Evolutionary conservation across 1,140 invertebrate genomes (phyloP).

Genomic region (Penaeus indicus): DNA sequence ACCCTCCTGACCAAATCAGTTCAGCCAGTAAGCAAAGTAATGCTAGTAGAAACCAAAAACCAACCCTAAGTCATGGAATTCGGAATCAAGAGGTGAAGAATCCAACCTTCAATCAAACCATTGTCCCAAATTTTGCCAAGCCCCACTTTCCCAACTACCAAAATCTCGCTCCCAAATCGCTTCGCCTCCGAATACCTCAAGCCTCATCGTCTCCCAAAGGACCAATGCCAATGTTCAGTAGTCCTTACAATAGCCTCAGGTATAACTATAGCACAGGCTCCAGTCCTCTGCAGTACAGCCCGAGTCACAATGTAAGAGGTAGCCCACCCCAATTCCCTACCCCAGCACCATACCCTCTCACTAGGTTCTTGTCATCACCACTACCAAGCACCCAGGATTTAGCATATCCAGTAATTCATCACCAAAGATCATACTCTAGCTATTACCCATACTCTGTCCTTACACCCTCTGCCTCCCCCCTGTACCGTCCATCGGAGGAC

Average conservation of each 20-base stretch:
- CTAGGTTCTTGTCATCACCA: slow-evolving; percentile 42
- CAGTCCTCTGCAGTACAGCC: slow-evolving; percentile 29
- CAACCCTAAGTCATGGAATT: slow-evolving; percentile 33
- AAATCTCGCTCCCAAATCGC: slow-evolving; percentile 39
- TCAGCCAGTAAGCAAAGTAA: slow-evolving; percentile 48
- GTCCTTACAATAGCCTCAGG: slow-evolving; percentile 47
- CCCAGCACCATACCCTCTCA: slow-evolving; percentile 50
- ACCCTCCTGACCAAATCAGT: slow-evolving; percentile 24
- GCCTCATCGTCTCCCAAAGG: slow-evolving; percentile 53
- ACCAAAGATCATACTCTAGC: slow-evolving; percentile 60
- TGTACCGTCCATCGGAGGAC: slow-evolving; percentile 66
- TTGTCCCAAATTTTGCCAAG: slow-evolving; percentile 67
- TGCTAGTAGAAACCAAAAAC: slow-evolving; percentile 37
- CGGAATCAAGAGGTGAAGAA: slow-evolving; percentile 61
- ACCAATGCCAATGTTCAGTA: slow-evolving; percentile 33
- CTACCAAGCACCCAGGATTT: slow-evolving; percentile 33
- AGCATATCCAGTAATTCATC: slow-evolving; percentile 47
- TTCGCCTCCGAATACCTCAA: slow-evolving; percentile 46
- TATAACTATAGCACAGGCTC: slow-evolving; percentile 29
- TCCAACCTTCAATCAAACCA: slow-evolving; percentile 67
- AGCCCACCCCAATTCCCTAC: slow-evolving; percentile 43
- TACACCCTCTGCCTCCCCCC: slow-evolving; percentile 61
- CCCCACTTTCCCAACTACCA: slow-evolving; percentile 66
- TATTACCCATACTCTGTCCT: slow-evolving; percentile 56
- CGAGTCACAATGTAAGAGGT: slow-evolving; percentile 22